A percentile compares a stretch with the other conserved stretches of the same genome.
Conservation (phyloP, 2,797 vertebrate genomes). For the Anniella stebbinsi region DNA sequence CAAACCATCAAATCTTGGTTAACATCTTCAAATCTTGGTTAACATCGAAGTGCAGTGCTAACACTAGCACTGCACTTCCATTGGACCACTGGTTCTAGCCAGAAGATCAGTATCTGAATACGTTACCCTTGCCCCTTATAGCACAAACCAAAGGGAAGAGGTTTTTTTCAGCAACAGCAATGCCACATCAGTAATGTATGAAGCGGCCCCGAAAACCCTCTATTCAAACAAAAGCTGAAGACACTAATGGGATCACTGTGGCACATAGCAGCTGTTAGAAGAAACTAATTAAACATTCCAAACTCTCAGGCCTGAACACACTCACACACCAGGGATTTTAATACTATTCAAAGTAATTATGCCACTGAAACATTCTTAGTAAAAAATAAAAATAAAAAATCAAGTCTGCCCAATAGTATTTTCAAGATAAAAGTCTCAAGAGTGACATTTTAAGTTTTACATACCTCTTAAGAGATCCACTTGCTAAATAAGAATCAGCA, state of each 20-base stretch:
- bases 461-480: slow-evolving; percentile 92
- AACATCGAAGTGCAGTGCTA: not conserved
- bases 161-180: not conserved
- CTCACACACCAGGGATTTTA: slow-evolving; percentile 28
- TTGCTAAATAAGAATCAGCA: slow-evolving; percentile 85
- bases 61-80: not conserved
- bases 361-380: slow-evolving; percentile 25
- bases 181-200: slow-evolving; percentile 8
- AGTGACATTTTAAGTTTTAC: slow-evolving; percentile 12
- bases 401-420: slow-evolving; percentile 7
- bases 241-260: slow-evolving; percentile 20
- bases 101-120: not conserved
- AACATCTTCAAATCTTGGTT: not conserved
- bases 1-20: not conserved
- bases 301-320: slow-evolving; percentile 22
- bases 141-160: not conserved
- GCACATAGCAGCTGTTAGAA: slow-evolving; percentile 37
- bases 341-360: slow-evolving; percentile 40
- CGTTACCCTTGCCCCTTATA: not conserved
- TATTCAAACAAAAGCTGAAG: slow-evolving; percentile 41
- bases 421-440: slow-evolving; percentile 20
- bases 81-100: not conserved
- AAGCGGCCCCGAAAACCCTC: slow-evolving; percentile 2
- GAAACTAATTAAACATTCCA: slow-evolving; percentile 38
- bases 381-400: not conserved